A percentile compares a stretch with the other conserved stretches of the same genome.
Evolutionary conservation across 2,797 vertebrate species (phyloP).

Genomic region (Pipistrellus kuhlii): DNA sequence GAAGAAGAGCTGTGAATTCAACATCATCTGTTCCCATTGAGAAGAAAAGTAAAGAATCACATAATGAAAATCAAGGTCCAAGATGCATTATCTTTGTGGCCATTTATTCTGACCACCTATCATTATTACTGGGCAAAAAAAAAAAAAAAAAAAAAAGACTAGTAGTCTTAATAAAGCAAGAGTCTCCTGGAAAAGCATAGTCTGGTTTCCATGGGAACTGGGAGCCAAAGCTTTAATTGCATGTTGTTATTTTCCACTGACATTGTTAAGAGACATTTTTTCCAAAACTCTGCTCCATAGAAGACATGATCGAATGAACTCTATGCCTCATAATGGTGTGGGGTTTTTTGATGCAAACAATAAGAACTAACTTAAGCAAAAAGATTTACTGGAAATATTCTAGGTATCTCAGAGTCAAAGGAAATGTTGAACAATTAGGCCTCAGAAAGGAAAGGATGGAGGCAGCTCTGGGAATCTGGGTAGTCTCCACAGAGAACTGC

Average conservation of each 20-base stretch:
- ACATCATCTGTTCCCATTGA: neutral
- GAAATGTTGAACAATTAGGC: neutral
- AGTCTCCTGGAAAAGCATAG: neutral
- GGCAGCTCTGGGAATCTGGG: neutral
- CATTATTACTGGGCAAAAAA: neutral
- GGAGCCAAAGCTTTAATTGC: neutral
- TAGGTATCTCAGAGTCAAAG: slow-evolving; percentile 31
- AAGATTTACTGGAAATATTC: neutral
- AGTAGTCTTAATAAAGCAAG: slow-evolving; percentile 37
- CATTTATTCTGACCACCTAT: slow-evolving; percentile 46
- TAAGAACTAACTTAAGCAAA: slow-evolving; percentile 4
- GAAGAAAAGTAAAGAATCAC: slow-evolving; percentile 58
- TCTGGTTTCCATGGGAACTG: slow-evolving; percentile 47
- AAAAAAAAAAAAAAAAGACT: neutral
- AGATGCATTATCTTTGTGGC: slow-evolving; percentile 15
- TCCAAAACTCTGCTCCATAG: neutral
- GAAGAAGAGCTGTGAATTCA: neutral
- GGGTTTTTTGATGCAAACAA: neutral
- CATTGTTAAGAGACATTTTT: slow-evolving; percentile 19
- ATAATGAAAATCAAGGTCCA: slow-evolving; percentile 50
- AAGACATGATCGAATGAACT: slow-evolving; percentile 37
- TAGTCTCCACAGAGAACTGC: neutral
- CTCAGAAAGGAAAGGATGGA: neutral
- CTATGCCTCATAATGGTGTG: neutral
- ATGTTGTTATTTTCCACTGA: slow-evolving; percentile 12